A percentile compares a stretch with the other conserved stretches of the same genome.
phyloP scores from a whole-genome alignment of 2,888 invertebrate genomes.

The Ophion obscuratus region DNA sequence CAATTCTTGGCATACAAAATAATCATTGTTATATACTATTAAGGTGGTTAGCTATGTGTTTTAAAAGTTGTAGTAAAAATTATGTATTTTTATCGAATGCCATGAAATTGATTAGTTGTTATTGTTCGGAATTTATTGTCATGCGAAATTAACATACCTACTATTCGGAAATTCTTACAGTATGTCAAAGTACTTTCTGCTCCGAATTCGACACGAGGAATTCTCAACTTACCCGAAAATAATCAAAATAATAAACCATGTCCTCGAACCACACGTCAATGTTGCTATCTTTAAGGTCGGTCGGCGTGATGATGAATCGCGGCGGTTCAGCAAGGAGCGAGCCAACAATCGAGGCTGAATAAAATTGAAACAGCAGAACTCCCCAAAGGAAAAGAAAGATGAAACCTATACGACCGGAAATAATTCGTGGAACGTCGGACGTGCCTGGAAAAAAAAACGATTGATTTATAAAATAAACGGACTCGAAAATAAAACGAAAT shows the following conservation, averaged over 20 bases:
- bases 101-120: too few species aligned
- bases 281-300: constrained; percentile 77
- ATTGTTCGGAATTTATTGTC: too few species aligned
- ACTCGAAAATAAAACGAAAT: neutral
- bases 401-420: constrained; percentile 82
- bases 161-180: neutral
- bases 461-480: neutral
- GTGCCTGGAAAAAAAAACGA: constrained; percentile 80
- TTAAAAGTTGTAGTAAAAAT: neutral
- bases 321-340: constrained; percentile 78
- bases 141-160: too few species aligned
- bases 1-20: too few species aligned
- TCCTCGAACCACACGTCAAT: constrained; percentile 78
- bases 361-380: constrained; percentile 80
- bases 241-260: constrained; percentile 77
- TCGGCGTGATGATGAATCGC: constrained; percentile 77
- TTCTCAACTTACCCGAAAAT: constrained; percentile 73
- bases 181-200: too few species aligned
- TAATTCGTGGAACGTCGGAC: constrained; percentile 81
- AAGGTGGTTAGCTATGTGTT: too few species aligned
- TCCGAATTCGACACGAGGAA: too few species aligned
- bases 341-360: constrained; percentile 81
- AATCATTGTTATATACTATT: too few species aligned
- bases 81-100: too few species aligned
- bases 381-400: constrained; percentile 78